These are phyloP conservation scores for Mystacornis crossleyi DNA, from an alignment of 2,113 vertebrate species.

Conservation along the genomic window DNA sequence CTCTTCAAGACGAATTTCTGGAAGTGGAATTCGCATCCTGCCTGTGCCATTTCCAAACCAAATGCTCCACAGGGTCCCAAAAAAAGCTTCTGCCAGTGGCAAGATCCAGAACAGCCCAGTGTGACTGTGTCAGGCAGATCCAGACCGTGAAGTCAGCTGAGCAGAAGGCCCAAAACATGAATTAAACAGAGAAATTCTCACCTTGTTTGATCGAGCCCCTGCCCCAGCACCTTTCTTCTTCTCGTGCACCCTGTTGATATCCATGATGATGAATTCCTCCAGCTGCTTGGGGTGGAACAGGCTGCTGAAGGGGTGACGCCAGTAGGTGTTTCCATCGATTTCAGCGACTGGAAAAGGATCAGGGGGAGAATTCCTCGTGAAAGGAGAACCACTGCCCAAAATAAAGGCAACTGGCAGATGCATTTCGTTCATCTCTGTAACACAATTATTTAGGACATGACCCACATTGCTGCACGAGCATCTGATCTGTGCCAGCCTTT, in stretches of 20 bases:
- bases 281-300: slow-evolving; percentile 89
- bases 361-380: neutral
- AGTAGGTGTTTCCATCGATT: slow-evolving; percentile 90
- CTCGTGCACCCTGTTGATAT: slow-evolving; percentile 81
- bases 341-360: slow-evolving; percentile 84
- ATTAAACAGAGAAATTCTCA: slow-evolving; percentile 21
- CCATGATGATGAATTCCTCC: slow-evolving; percentile 95
- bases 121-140: neutral
- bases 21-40: neutral
- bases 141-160: neutral
- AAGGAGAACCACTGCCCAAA: neutral
- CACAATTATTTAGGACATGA: neutral
- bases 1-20: neutral
- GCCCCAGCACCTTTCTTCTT: slow-evolving; percentile 86
- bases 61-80: neutral
- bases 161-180: neutral
- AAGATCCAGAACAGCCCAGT: rapidly evolving
- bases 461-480: neutral
- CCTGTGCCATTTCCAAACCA: neutral
- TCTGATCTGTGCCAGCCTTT: neutral
- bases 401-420: rapidly evolving
- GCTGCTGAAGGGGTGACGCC: slow-evolving; percentile 91
- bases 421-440: neutral
- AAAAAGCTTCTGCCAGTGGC: neutral
- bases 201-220: slow-evolving; percentile 89